Base-by-base conservation (phyloP, 1,140 invertebrate genomes). In the Drosophila mayri region DNA sequence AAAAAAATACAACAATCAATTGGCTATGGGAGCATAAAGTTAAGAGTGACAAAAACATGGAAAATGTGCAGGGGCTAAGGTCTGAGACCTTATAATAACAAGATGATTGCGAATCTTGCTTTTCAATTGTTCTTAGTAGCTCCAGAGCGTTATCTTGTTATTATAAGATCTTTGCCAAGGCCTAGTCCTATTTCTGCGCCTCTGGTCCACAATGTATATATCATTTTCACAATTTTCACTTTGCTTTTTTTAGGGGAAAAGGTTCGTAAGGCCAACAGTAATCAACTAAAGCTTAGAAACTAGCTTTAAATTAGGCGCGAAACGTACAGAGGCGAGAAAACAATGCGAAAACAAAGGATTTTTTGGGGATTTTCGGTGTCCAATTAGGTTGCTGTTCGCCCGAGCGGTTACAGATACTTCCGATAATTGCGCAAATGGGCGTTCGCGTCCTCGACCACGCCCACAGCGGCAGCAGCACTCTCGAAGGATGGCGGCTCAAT, bases 401-500 rank as follows among this genome's bases (percentile, higher is more conserved):
- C 28, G 37, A 49, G 35, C 76, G 65, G 80, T 92, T 92, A 93
- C 91, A 93, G 91, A 90, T 92, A 93, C 65, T 92, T 93, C 32
- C 91, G 92, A 81, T 93, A 93, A 59, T 92, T 92, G 40, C 91
- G 83, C 76, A 92, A 68, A 72, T 92, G 91, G 25, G 73, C 81
- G 68, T 91, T 81, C 18, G 85, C 83, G 41, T 90, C 90, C 66
- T 84, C 77, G 25, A 75, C 88, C 41, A 88, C 85, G 38, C 86
- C 90, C 40, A 92, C 92, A 14, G 88, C 88, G 4, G 92, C 92
- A 6, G 92, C 92, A 30, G 92, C 92, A 54, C 82, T 88, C 59
- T 92, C 92, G 49, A 92, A 92, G 38, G 92, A 92, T 55, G 92
- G 92, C 47, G 92, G 92, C 64, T 92, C 92, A 30, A 71, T 78